phyloP scores from a whole-genome alignment of 2,888 invertebrate genomes.

The Vannuccia rotundouncinata region DNA sequence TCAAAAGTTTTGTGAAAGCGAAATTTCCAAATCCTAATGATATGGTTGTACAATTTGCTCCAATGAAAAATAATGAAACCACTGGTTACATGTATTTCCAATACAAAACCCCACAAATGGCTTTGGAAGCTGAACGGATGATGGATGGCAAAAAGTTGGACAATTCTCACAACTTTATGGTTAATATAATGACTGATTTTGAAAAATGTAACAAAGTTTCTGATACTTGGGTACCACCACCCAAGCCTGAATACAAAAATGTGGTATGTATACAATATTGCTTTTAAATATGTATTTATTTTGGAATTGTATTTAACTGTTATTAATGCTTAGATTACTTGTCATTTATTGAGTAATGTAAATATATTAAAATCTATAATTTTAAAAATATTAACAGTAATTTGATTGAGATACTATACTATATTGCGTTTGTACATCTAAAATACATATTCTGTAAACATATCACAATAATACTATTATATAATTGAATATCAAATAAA shows the following conservation, averaged over 20 bases:
- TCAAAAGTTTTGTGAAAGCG: not conserved
- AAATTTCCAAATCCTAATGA: not conserved
- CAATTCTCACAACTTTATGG: slow-evolving; percentile 84
- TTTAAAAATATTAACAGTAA: no score
- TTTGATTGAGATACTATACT: no score
- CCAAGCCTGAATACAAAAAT: not conserved
- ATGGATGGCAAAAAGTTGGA: slow-evolving; percentile 89
- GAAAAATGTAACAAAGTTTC: slow-evolving; percentile 64
- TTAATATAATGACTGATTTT: slow-evolving; percentile 89
- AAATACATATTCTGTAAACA: no score
- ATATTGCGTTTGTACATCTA: no score
- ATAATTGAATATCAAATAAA: no score
- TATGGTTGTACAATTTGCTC: slow-evolving; percentile 30
- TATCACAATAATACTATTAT: no score
- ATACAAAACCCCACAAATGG: slow-evolving; percentile 73
- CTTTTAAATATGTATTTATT: not conserved
- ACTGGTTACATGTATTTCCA: slow-evolving; percentile 77
- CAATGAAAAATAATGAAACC: not conserved
- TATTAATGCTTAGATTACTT: no score
- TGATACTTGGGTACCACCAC: not conserved
- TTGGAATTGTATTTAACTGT: no score
- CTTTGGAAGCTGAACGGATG: slow-evolving; percentile 77
- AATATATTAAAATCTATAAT: no score
- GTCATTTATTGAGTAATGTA: no score
- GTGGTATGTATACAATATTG: not conserved